phyloP scores from a whole-genome alignment of 2,797 vertebrate species.

The Phrynocephalus guinanensis region DNA sequence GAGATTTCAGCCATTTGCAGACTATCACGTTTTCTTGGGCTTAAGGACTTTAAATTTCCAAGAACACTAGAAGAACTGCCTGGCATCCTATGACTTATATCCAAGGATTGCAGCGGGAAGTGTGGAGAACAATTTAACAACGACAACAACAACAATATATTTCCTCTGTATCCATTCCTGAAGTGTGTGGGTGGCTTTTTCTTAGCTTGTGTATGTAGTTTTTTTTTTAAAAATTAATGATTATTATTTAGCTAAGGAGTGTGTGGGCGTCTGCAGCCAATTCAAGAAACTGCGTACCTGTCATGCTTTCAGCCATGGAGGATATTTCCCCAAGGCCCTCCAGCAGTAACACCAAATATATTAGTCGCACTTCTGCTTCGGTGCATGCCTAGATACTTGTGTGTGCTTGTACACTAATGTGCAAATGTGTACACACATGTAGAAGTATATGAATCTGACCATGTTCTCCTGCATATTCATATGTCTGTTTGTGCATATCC shows the following conservation, averaged over 20 bases:
- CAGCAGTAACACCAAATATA: slow-evolving; percentile 5
- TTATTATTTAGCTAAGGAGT: slow-evolving; percentile 13
- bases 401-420: no score
- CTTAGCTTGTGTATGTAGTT: not conserved
- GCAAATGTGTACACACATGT: not conserved
- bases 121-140: not conserved
- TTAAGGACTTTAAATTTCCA: slow-evolving; percentile 3
- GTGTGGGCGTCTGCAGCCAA: slow-evolving; percentile 13
- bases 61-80: not conserved
- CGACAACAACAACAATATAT: not conserved
- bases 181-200: not conserved
- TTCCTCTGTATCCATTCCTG: not conserved
- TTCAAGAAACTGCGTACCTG: slow-evolving; percentile 19
- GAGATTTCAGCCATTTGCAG: slow-evolving; percentile 16
- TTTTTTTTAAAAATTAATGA: not conserved
- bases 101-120: not conserved
- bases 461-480: not conserved
- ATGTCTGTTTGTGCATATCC: not conserved
- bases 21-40: not conserved
- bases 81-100: not conserved
- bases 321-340: slow-evolving; percentile 28
- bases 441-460: not conserved
- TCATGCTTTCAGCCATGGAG: not conserved
- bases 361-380: not conserved
- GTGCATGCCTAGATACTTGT: not conserved